phyloP scores from a whole-genome alignment of 2,888 invertebrate species.

The Sisyra nigra region DNA sequence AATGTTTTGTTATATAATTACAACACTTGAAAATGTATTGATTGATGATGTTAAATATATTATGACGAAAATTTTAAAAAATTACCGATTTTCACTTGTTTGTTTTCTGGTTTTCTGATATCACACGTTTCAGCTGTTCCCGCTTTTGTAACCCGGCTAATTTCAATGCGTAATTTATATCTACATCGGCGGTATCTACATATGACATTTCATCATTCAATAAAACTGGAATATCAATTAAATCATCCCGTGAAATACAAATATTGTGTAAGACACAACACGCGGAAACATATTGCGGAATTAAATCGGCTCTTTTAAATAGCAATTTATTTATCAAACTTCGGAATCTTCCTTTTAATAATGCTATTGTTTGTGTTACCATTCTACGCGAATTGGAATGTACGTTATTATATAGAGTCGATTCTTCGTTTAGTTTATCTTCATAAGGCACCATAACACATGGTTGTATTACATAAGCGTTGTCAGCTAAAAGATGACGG shows the following conservation, averaged over 20 bases:
- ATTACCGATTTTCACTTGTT: no score
- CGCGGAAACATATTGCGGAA: constrained; percentile 4
- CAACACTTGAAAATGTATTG: no score
- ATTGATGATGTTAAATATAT: no score
- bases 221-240: constrained; percentile 2
- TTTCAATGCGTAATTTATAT: no score
- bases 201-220: no score
- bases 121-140: no score
- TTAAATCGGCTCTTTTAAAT: constrained; percentile 2
- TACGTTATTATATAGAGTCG: background rate
- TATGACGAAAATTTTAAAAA: no score
- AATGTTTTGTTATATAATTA: no score
- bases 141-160: no score
- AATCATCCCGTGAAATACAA: constrained; percentile 3
- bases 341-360: constrained; percentile 5
- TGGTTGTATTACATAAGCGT: constrained; percentile 2
- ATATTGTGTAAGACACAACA: constrained; percentile 5
- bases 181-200: no score
- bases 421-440: background rate
- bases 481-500: constrained; percentile 1
- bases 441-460: constrained; percentile 4
- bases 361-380: constrained; percentile 1
- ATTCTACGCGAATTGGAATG: constrained; percentile 1
- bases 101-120: no score
- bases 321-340: constrained; percentile 4